A percentile compares a stretch with the other conserved stretches of the same genome.
phyloP scores from a whole-genome alignment of 1,140 invertebrate species.

The Ceratosolen fusciceps region DNA sequence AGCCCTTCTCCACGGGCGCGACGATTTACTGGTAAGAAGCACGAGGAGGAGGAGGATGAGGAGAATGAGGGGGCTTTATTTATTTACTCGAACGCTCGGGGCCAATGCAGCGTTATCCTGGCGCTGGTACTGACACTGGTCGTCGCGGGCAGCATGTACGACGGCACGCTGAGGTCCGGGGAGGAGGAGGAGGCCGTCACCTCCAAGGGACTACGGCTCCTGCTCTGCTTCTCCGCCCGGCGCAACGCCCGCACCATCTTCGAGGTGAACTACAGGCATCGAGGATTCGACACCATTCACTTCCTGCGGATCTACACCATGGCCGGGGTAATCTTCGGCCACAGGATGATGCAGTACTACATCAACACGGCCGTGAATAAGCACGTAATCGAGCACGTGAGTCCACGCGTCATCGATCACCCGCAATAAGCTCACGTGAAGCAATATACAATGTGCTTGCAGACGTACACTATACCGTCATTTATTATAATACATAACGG shows the following conservation, averaged over 20 bases:
- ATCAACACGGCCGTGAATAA: conserved; percentile 51
- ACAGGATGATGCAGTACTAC: conserved; percentile 55
- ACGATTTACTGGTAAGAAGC: conserved; percentile 14
- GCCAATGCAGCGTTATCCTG: conserved; percentile 47
- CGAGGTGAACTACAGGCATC: conserved; percentile 48
- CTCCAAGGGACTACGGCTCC: conserved; percentile 40
- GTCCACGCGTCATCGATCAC: not conserved
- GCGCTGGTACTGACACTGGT: conserved; percentile 49
- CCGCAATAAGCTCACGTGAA: not conserved
- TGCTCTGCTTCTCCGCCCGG: conserved; percentile 63
- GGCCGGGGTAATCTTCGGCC: conserved; percentile 52
- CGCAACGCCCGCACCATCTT: conserved; percentile 55
- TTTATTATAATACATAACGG: conserved; percentile 58
- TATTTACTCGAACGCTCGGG: too few species aligned
- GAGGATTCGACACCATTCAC: conserved; percentile 56
- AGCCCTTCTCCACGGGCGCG: conserved; percentile 3
- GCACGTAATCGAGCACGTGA: conserved; percentile 54
- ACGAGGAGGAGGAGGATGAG: too few species aligned
- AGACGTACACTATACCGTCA: conserved; percentile 31
- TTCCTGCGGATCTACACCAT: conserved; percentile 53
- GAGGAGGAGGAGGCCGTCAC: conserved; percentile 36
- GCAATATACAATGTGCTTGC: not conserved
- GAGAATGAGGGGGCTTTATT: too few species aligned
- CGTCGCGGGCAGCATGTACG: conserved; percentile 55
- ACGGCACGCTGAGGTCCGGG: conserved; percentile 44